Base-by-base conservation (phyloP, 1,140 invertebrate genomes). In the Bradysia coprophila region DNA sequence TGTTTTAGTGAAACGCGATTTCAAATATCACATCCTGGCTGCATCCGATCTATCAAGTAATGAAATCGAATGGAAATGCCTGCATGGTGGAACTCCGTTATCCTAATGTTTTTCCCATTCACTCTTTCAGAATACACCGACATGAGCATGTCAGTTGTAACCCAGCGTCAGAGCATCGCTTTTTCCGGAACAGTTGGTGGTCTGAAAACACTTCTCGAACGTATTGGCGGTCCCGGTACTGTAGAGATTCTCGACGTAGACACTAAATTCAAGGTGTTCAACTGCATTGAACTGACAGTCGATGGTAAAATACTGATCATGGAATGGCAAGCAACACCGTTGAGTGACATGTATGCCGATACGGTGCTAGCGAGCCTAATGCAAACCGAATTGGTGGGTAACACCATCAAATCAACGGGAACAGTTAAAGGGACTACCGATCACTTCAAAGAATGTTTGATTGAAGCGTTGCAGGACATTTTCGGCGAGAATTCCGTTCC, bases 281-380 rank as follows among this genome's bases (percentile, higher is more conserved):
- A 76, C 44, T 77, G 75, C 46, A 67, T 96, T 20, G 85, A 85
- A 45, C 68, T 96, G 3, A 76, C 73, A 0, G 66, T 91, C n/a
- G 87, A 94, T 46, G 75, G 77, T 19, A 81, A 81, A 55, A 76
- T 87, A 43, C 76, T 91, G 3, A 77, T 82, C 0, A 67, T 96
- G 38, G 90, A 89, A 71, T 98, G 95, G 95, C 65, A 79, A 15
- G 87, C 91, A 15, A 90, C 84, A 55, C 92, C 93, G 10, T 80
- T 95, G 16, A 87, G 90, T 55, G 94, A 98, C 61, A 97, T 98
- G 88, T 97, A 88, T 63, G 91, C 94, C 2, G 94, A 98, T 68
- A 81, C 92, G 16, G 80, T 95, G 11, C 65, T 97, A 23, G 81
- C 86, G 9, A 86, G 75, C 33, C 67, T 89, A 23, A 65, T 90